Evolutionary conservation across 2,888 invertebrate species (phyloP), one percentile per base, ranked within the genome.

Genomic region (Reticulitermes lucifugus): DNA sequence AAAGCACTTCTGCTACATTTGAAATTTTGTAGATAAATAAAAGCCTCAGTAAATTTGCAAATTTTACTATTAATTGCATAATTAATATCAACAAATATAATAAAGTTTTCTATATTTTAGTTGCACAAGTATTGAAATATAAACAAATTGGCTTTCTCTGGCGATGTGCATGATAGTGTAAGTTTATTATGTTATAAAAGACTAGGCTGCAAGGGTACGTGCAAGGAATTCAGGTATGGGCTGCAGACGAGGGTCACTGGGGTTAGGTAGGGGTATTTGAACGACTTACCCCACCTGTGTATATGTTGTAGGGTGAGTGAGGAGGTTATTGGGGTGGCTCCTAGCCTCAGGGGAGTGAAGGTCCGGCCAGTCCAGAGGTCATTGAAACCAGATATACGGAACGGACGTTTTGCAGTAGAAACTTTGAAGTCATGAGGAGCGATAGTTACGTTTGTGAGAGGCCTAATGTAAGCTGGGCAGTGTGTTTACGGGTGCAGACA

Each of bases 331-430:
- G 41, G 73, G 73, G 73, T 73, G 73, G 73, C 73, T 73, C 43
- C 21, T 77, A 77, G 77, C 77, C 77, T 77, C 77, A 77, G 77
- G 77, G 75, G 43, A 77, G 43, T 77, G 46, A 46, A 77, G 77
- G 77, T 77, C 77, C 77, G 51, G 77, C 25, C 77, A 6, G 77
- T 77, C 77, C 77, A 77, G n/a, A n/a, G 10, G 43, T 77, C 77
- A 77, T n/a, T 77, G 77, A 77, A 77, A n/a, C n/a, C 14, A 46
- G n/a, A 4, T 46, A 77, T 46, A 77, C 46, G 77, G 77, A n/a
- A 77, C 25, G 2, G 12, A 6, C 25, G 0, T 65, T 6, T 6
- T 25, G 65, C 65, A 65, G 7, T 65, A 2, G 6, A 25, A 12
- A 25, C 12, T 65, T 25, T 65, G 65, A 65, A 65, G 65, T 14